Evolutionary conservation across 2,113 vertebrate species (phyloP), one percentile per base, ranked within the genome.

Genomic region (Coregonus clupeaformis): DNA sequence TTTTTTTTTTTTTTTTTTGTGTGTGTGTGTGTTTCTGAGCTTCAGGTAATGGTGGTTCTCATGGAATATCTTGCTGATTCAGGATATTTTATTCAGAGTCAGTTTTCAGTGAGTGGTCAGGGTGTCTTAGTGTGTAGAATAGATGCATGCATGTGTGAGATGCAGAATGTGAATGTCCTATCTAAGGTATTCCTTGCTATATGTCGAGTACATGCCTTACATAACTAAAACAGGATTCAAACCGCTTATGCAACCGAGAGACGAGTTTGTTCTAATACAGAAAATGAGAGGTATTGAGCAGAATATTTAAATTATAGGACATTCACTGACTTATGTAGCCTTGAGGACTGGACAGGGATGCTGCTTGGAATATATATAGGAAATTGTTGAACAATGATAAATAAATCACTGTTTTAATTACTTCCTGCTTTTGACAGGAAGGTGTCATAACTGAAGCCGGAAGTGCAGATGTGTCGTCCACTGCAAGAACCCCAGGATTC

Each of bases 361-460:
- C 57, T 59, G 2, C 18, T 22, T 1, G 2, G 13, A 60, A 5
- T 22, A 9, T 22, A 11, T n/a, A 1, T 4, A 3, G 27, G 7
- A 59, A 14, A 6, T n/a, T 32, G 5, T 18, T 20, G 0, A 1
- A 27, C 22, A 69, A 45, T 57, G 42, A 65, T 27, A 55, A 22
- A 57, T 65, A 52, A 18, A 5, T 77, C 9, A 20, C 42, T 67
- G 0, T 24, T 60, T 60, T 22, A 22, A 16, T 60, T 60, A 6
- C 16, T 2, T 74, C 20, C 25, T 76, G 79, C 27, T 73, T 81
- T 49, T 69, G 59, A 66, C 91, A 99, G 98, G 98, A 99, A 90
- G 97, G 97, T 32, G 97, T 99, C 13, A 77, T 99, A 89, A 96
- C 98, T 0, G 95, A 98, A 85, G 94, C n/a, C 96, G 0, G 93